A percentile compares a stretch with the other conserved stretches of the same genome.
Conservation (phyloP, 2,797 vertebrate species). For the Okamejei kenojei region DNA sequence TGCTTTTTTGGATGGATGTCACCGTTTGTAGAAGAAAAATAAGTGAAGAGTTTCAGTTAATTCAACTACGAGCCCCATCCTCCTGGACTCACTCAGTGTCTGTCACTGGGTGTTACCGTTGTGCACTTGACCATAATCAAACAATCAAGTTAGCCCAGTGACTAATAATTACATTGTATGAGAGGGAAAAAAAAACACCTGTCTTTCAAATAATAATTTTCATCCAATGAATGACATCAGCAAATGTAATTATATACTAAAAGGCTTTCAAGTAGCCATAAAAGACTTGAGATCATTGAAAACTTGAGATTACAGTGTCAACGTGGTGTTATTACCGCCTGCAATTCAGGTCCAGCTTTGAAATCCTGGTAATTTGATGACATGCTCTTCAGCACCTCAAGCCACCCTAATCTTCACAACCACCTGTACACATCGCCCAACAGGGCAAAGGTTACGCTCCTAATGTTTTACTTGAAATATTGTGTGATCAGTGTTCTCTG, state of each 20-base stretch:
- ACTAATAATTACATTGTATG: neutral
- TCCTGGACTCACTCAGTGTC: neutral
- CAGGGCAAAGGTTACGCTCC: neutral
- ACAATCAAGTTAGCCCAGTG: neutral
- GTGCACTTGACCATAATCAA: neutral
- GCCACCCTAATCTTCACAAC: neutral
- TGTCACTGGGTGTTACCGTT: neutral
- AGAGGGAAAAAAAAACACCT: neutral
- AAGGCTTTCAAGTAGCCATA: conserved; percentile 24
- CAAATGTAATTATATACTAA: neutral
- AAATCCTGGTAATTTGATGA: conserved; percentile 25
- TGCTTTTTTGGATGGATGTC: neutral
- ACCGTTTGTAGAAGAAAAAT: neutral
- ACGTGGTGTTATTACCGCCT: conserved; percentile 2
- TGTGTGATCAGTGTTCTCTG: neutral
- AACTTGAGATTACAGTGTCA: conserved; percentile 26
- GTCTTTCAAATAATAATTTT: neutral
- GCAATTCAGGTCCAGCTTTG: neutral
- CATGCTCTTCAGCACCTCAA: neutral
- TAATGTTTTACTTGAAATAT: neutral
- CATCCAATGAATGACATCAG: neutral
- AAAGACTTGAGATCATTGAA: conserved; percentile 1
- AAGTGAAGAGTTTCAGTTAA: neutral
- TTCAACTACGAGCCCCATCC: neutral
- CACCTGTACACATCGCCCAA: neutral